Conservation (phyloP, 2,113 vertebrate species). For the Ameiurus melas region DNA sequence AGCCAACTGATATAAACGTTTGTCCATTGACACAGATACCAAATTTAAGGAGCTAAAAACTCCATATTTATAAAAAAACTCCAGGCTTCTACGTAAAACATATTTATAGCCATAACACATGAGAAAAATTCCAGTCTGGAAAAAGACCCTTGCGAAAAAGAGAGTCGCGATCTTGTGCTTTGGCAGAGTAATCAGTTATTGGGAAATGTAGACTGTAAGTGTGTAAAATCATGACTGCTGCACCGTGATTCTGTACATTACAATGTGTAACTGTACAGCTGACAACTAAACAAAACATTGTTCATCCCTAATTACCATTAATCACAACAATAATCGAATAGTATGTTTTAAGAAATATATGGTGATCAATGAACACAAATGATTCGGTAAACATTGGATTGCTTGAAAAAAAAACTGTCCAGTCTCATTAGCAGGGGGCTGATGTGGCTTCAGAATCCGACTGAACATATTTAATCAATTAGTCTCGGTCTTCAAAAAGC, state of each 20-base stretch:
- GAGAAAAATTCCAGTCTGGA: no score
- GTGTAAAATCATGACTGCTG: neutral
- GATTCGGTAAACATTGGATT: neutral
- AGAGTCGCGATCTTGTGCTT: neutral
- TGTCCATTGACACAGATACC: neutral
- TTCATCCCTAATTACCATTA: neutral
- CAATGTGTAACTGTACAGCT: neutral
- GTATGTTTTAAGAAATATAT: neutral
- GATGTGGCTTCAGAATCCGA: conserved; percentile 15
- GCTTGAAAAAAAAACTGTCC: conserved; percentile 13
- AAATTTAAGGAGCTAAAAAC: neutral
- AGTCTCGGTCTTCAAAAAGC: conserved; percentile 16
- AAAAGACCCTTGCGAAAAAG: neutral
- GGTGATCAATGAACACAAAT: neutral
- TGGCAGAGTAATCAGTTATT: neutral
- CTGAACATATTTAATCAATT: conserved; percentile 27
- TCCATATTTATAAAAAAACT: neutral
- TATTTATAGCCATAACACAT: neutral
- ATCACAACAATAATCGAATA: neutral
- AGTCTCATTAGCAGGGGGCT: neutral
- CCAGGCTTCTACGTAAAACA: neutral
- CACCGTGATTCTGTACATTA: neutral
- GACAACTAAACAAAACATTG: neutral
- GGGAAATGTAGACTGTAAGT: neutral
- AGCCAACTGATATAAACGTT: neutral